Percentiles rank a stretch among this genome's conserved stretches.
phyloP scores from a whole-genome alignment of 2,888 invertebrate genomes.

The Macrostomum cliftonense region DNA sequence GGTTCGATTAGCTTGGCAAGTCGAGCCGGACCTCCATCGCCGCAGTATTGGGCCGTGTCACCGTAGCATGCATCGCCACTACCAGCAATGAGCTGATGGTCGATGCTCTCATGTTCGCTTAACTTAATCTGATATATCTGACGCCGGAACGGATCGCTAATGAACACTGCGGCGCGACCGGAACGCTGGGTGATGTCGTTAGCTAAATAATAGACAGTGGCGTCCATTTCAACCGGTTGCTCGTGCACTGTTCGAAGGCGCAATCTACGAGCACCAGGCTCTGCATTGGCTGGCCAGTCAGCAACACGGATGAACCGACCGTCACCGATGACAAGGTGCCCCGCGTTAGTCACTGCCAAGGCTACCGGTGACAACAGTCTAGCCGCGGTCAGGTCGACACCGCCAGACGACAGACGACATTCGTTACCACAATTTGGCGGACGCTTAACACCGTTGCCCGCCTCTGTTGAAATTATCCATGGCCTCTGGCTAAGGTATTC shows the following conservation, averaged over 20 bases:
- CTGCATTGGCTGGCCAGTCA: background rate
- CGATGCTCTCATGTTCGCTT: background rate
- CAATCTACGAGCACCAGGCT: conserved; percentile 19
- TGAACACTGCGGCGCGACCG: too few species aligned
- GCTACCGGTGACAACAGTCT: conserved; percentile 69
- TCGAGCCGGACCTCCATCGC: conserved; percentile 75
- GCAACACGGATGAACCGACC: conserved; percentile 64
- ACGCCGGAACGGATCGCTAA: background rate
- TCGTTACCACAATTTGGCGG: conserved; percentile 58
- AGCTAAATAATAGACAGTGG: too few species aligned
- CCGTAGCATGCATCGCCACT: conserved; percentile 66
- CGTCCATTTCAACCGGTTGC: background rate
- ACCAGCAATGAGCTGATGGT: conserved; percentile 49
- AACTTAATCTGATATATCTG: background rate
- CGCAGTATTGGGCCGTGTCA: conserved; percentile 54
- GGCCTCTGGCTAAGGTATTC: conserved; percentile 74
- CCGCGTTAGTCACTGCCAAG: conserved; percentile 79
- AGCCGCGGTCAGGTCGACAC: conserved; percentile 15
- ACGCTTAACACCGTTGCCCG: conserved; percentile 68
- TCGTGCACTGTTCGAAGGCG: background rate
- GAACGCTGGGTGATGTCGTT: too few species aligned
- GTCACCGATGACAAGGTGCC: conserved; percentile 85
- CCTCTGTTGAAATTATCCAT: conserved; percentile 64
- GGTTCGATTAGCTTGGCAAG: conserved; percentile 74
- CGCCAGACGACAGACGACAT: conserved; percentile 48